Evolutionary conservation across 2,888 invertebrate species (phyloP).

Genomic region (Belgica antarctica): DNA sequence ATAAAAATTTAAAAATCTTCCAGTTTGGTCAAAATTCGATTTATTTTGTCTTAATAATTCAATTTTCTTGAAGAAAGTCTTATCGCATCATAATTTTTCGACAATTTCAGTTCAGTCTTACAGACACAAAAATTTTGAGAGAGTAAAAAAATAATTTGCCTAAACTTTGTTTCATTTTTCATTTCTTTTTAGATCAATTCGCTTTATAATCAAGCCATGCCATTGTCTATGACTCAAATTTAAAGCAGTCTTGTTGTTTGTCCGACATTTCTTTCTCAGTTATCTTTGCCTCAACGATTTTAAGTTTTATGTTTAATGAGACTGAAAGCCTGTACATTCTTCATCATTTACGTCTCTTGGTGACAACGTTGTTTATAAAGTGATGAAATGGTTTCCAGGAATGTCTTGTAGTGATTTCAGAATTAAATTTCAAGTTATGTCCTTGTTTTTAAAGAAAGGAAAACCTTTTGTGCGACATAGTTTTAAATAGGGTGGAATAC

Average conservation of each 20-base stretch:
- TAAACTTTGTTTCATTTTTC: conserved; percentile 17
- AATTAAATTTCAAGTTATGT: too few species aligned
- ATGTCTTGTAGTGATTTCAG: too few species aligned
- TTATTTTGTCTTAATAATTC: neutral
- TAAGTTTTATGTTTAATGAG: too few species aligned
- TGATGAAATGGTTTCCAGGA: conserved; percentile 13
- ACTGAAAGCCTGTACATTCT: conserved; percentile 4
- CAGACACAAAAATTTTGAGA: conserved; percentile 6
- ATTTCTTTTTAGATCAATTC: too few species aligned
- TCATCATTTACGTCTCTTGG: neutral
- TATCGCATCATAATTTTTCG: conserved; percentile 6
- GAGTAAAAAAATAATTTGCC: conserved; percentile 5
- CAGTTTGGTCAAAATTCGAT: neutral
- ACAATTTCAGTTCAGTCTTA: neutral
- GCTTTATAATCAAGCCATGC: too few species aligned
- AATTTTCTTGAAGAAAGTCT: neutral
- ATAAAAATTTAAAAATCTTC: neutral
- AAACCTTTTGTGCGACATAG: too few species aligned
- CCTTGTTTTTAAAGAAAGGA: too few species aligned
- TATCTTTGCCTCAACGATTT: neutral
- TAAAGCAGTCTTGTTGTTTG: too few species aligned
- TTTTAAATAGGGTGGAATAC: too few species aligned
- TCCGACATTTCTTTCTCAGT: neutral
- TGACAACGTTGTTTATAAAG: neutral
- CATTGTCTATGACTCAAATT: too few species aligned